Percentiles rank a stretch among this genome's conserved stretches.
Evolutionary conservation across 2,888 invertebrate species (phyloP).

Genomic region (Theretra japonica): DNA sequence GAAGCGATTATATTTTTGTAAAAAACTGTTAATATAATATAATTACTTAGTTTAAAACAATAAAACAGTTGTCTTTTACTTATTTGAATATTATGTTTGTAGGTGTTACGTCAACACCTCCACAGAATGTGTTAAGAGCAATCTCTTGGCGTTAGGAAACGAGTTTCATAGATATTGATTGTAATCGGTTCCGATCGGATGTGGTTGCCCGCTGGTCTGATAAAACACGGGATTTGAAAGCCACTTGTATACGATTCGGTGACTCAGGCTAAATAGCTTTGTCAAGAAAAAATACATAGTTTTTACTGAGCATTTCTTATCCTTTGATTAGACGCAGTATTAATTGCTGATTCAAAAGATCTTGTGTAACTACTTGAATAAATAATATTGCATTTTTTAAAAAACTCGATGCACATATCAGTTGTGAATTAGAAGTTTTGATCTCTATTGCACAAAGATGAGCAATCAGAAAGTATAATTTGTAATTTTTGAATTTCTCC

Average conservation of each 20-base stretch:
- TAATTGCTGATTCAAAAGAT: too few relatives aligned
- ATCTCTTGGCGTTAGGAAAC: slow-evolving; percentile 35
- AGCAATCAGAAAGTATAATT: too few relatives aligned
- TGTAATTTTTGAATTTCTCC: too few relatives aligned
- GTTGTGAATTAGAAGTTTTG: too few relatives aligned
- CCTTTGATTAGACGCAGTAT: too few relatives aligned
- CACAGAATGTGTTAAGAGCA: slow-evolving; percentile 36
- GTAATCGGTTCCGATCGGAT: slow-evolving; percentile 28
- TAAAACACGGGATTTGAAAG: slow-evolving; percentile 39
- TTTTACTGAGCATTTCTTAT: not conserved
- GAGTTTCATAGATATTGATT: slow-evolving; percentile 34
- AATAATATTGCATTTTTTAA: too few relatives aligned
- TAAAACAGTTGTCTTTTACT: slow-evolving; percentile 13
- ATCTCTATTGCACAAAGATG: too few relatives aligned
- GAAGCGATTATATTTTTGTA: too few relatives aligned
- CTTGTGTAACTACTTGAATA: too few relatives aligned
- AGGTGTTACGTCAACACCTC: slow-evolving; percentile 40
- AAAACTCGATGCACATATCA: too few relatives aligned
- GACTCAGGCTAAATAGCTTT: not conserved
- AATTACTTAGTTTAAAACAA: too few relatives aligned
- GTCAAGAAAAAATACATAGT: not conserved
- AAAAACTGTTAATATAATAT: too few relatives aligned
- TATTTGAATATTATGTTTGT: slow-evolving; percentile 34
- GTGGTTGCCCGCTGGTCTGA: slow-evolving; percentile 40
- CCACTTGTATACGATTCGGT: not conserved